These are phyloP conservation scores for fruit fly (Drosophila melanogaster) DNA, from an alignment of 1,140 invertebrate species.

Conservation along the genomic window Release_6_plus_ISO1_MT NC_004354.4:2834501-2835000, in stretches of 20 bases:
- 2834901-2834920: slow-evolving; percentile 80
- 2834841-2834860: slow-evolving; percentile 9
- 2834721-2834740: background rate
- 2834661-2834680: slow-evolving; percentile 25
- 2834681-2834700: slow-evolving; percentile 4
- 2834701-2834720: background rate
- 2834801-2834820: background rate
- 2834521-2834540: slow-evolving; percentile 82
- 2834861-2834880: slow-evolving; percentile 58
- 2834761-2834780: background rate
- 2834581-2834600: slow-evolving; percentile 37
- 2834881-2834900: slow-evolving; percentile 41
- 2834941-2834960: slow-evolving; percentile 73
- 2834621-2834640: slow-evolving; percentile 2
- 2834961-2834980: slow-evolving; percentile 61
- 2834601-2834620: slow-evolving; percentile 19
- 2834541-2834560: slow-evolving; percentile 72
- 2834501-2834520: slow-evolving; percentile 59
- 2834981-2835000: slow-evolving; percentile 20
- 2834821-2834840: background rate
- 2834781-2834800: too few species aligned
- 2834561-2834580: slow-evolving; percentile 71
- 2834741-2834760: background rate
- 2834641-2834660: slow-evolving; percentile 29
- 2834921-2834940: slow-evolving; percentile 83